Base-by-base conservation (phyloP, 2,797 vertebrate species). In the Hippopotamyrus pictus region DNA sequence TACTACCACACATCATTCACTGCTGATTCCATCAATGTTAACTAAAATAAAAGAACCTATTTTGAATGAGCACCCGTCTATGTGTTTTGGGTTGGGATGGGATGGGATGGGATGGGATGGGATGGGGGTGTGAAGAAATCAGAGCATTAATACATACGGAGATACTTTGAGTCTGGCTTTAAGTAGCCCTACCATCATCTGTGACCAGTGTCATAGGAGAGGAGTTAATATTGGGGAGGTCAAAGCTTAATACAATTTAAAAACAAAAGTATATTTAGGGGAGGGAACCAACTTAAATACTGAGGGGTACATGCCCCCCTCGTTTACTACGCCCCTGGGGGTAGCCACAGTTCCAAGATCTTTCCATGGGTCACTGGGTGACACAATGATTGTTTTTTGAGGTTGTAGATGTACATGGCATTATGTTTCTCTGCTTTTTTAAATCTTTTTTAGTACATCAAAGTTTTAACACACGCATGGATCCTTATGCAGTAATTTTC, bases 1-100 rank as follows among this genome's bases (percentile, higher is more conserved):
- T 94, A 94, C 95, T 96, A 95, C 59, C 79, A 44, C 17, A 69
- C 62, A 87, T 76, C 59, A 91, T 87, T 96, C 94, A 93, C 95
- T 96, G 94, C 94, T 95, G 94, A 96, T 96, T 94, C 94, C 94
- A 93, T 96, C 93, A 94, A 46, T 59, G 86, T 87, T 87, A 87
- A 65, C 54, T 88, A 48, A 88, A 88, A 65, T 88, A 88, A 88
- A 5, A 12, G 91, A 3, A 25, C 92, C 93, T 91, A 79, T 95
- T 96, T 96, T 95, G 92, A 95, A 95, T 93, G 94, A 88, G 90
- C 91, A 89, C 5, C 17, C 65, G 7, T 82, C 62, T 85, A 59
- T 87, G 53, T 76, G 88, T 91, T 76, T 89, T 90, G 12, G 6
- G 44, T 7, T 89, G 86, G 86, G 48, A 84, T 87, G 90, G 83